Base-by-base conservation (phyloP, 1,140 invertebrate genomes). In the Drosophila triauraria region DNA sequence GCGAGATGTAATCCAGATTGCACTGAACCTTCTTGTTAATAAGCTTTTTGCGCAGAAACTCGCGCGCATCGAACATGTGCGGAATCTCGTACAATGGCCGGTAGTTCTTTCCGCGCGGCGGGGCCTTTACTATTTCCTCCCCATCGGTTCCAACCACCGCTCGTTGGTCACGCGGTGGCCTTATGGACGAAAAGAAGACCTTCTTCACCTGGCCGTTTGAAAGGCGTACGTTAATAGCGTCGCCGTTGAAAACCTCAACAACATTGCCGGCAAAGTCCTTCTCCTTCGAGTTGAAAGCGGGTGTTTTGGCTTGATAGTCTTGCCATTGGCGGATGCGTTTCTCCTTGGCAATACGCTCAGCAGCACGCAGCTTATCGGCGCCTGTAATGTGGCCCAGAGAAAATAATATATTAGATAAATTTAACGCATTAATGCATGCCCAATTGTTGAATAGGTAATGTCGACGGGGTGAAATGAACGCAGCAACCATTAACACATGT, bases 41-140 rank as follows among this genome's bases (percentile, higher is more conserved):
- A 0, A 99, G 94, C 93, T 98, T 98, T 91, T 99, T 99, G 32
- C 99, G 95, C 4, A 99, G 94, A 92, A 98, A 99, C 94, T 99
- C 99, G 69, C 99, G 95, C 1, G 98, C 98, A 93, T 99, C 99
- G 93, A 97, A 99, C 97, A 99, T 98, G 95, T 97, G 99, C 7
- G 99, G 99, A 85, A 99, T 97, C 86, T 99, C 99, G 92, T 99
- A 99, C 0, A 99, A 94, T 2, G 98, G 97, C 69, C 97, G 94
- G 87, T 96, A 96, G 92, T 94, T 95, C 70, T 94, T 95, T 69
- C 95, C 91, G 75, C 95, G 94, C 35, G 94, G 93, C 7, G 94
- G 93, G 35, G 94, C 93, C 87, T 96, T 96, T 1, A 94, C 94
- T 59, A 94, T 95, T 38, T 93, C 92, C 62, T 94, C 95, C n/a